Conservation (phyloP, 1,140 invertebrate genomes). For the Carcinoscorpius rotundicauda region DNA sequence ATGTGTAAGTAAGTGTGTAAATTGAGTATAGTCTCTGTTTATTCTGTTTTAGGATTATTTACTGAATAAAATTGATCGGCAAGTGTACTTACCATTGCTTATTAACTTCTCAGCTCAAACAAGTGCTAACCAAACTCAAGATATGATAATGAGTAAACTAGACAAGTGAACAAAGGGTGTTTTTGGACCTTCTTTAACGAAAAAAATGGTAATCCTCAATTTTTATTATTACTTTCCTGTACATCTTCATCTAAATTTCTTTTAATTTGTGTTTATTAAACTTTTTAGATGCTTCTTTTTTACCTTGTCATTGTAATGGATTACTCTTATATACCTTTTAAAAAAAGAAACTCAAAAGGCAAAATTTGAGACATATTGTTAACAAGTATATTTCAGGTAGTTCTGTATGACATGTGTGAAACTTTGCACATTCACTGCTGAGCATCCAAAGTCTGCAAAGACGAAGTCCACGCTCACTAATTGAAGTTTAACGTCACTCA, state of each 20-base stretch:
- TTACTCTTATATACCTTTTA: too few relatives aligned
- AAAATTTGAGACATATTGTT: too few relatives aligned
- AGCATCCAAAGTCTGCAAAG: too few relatives aligned
- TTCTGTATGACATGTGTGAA: too few relatives aligned
- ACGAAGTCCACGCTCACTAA: too few relatives aligned
- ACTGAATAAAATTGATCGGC: slow-evolving; percentile 62
- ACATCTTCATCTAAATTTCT: neutral
- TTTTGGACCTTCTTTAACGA: slow-evolving; percentile 82
- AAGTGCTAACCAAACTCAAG: slow-evolving; percentile 82
- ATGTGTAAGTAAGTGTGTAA: too few relatives aligned
- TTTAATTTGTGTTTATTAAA: slow-evolving; percentile 24
- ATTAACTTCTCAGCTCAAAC: slow-evolving; percentile 92
- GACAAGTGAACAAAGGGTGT: slow-evolving; percentile 88
- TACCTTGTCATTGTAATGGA: too few relatives aligned
- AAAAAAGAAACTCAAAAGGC: too few relatives aligned
- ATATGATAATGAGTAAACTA: slow-evolving; percentile 88
- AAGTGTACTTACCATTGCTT: slow-evolving; percentile 68
- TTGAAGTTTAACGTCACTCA: too few relatives aligned
- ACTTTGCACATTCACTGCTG: too few relatives aligned
- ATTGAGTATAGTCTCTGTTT: neutral
- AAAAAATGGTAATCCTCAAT: slow-evolving; percentile 41
- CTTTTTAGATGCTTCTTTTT: too few relatives aligned
- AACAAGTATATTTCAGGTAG: too few relatives aligned
- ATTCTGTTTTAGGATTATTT: slow-evolving; percentile 54
- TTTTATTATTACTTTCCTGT: neutral